phyloP scores from a whole-genome alignment of 1,140 invertebrate species.

The Armadillidium nasatum region DNA sequence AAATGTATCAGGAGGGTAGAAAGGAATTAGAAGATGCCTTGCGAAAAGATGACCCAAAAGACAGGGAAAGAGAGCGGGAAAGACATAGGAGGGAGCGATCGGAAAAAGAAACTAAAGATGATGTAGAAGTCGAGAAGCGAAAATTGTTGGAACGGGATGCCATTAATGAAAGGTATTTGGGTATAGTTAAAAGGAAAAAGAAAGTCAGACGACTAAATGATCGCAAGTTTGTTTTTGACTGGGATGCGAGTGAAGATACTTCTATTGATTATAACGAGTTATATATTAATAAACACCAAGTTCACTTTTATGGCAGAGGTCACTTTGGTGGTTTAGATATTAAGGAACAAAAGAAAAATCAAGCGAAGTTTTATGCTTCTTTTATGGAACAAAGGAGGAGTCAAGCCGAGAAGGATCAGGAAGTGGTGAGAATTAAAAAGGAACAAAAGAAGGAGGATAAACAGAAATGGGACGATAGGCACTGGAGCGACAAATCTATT shows the following conservation, averaged over 20 bases:
- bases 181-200: slow-evolving; percentile 88
- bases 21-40: slow-evolving; percentile 53
- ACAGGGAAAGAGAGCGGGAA: slow-evolving; percentile 36
- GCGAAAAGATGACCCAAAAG: slow-evolving; percentile 40
- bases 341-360: slow-evolving; percentile 93
- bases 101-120: slow-evolving; percentile 49
- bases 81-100: slow-evolving; percentile 45
- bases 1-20: slow-evolving; percentile 61
- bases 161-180: slow-evolving; percentile 92
- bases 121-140: slow-evolving; percentile 61
- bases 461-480: slow-evolving; percentile 96
- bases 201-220: slow-evolving; percentile 90
- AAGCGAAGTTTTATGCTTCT: slow-evolving; percentile 97
- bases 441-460: slow-evolving; percentile 94
- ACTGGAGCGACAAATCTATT: slow-evolving; percentile 93
- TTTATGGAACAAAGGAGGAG: slow-evolving; percentile 90
- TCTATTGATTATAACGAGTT: slow-evolving; percentile 95
- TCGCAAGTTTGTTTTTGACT: slow-evolving; percentile 99
- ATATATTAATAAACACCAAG: slow-evolving; percentile 93
- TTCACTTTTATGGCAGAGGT: slow-evolving; percentile 96
- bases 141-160: slow-evolving; percentile 88
- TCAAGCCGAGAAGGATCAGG: slow-evolving; percentile 95
- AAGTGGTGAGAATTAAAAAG: slow-evolving; percentile 79
- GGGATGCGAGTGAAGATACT: slow-evolving; percentile 98
- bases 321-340: slow-evolving; percentile 97